A percentile compares a stretch with the other conserved stretches of the same genome.
These are phyloP conservation scores for Ceratina australensis DNA, from an alignment of 1,140 invertebrate genomes.

Conservation along the genomic window DNA sequence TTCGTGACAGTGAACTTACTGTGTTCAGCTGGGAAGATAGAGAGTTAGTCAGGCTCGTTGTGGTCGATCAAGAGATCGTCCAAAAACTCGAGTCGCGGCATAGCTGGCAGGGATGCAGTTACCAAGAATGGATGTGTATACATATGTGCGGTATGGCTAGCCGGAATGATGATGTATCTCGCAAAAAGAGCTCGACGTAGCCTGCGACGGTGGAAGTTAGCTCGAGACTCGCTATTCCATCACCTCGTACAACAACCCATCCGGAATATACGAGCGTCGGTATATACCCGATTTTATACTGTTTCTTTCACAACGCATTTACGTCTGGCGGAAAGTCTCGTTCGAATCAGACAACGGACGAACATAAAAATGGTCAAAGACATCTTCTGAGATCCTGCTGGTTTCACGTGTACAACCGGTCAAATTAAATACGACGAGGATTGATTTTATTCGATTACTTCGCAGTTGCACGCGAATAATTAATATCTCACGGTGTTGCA, in stretches of 20 bases:
- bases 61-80: conserved; percentile 40
- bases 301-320: conserved; percentile 17
- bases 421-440: too few species aligned
- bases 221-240: neutral
- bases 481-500: too few species aligned
- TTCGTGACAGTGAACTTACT: too few species aligned
- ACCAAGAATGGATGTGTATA: conserved; percentile 31
- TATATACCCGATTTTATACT: conserved; percentile 26
- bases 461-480: too few species aligned
- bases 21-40: too few species aligned
- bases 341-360: too few species aligned
- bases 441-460: too few species aligned
- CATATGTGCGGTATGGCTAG: neutral
- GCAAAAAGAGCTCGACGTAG: conserved; percentile 51
- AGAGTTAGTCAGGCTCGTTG: too few species aligned
- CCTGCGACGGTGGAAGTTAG: conserved; percentile 48
- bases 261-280: conserved; percentile 28
- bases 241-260: conserved; percentile 6
- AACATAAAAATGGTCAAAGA: too few species aligned
- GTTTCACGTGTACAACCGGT: too few species aligned
- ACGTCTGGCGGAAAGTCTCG: too few species aligned
- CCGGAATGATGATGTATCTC: conserved; percentile 55
- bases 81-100: conserved; percentile 9
- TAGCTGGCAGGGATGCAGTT: conserved; percentile 40
- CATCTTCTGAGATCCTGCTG: too few species aligned